These are phyloP conservation scores for Nowickia ferox DNA, from an alignment of 2,888 invertebrate genomes.

Conservation along the genomic window DNA sequence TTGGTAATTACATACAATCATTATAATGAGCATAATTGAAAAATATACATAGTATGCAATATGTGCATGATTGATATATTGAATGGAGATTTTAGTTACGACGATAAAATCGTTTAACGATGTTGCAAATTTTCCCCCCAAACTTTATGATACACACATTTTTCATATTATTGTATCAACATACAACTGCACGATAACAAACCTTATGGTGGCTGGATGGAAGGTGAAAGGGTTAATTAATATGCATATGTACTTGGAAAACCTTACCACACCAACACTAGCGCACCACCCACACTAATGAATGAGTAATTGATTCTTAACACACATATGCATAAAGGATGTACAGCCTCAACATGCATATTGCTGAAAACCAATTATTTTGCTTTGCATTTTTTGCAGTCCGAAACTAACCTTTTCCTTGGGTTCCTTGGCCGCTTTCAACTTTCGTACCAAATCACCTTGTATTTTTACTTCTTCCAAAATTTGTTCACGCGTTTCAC, in stretches of 20 bases:
- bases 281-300: slow-evolving; percentile 5
- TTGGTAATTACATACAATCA: too few species aligned
- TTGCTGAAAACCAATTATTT: background rate
- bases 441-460: slow-evolving; percentile 91
- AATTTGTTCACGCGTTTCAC: slow-evolving; percentile 84
- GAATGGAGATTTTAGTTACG: slow-evolving; percentile 52
- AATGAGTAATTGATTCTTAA: background rate
- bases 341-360: slow-evolving; percentile 25
- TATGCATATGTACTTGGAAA: slow-evolving; percentile 18
- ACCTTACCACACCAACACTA: slow-evolving; percentile 6
- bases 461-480: slow-evolving; percentile 88
- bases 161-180: slow-evolving; percentile 54
- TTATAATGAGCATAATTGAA: background rate
- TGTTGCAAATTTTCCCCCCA: slow-evolving; percentile 58
- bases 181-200: slow-evolving; percentile 59
- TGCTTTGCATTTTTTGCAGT: background rate
- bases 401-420: slow-evolving; percentile 87
- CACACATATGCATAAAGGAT: background rate
- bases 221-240: slow-evolving; percentile 56
- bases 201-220: slow-evolving; percentile 37
- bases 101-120: slow-evolving; percentile 67
- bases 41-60: background rate
- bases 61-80: background rate
- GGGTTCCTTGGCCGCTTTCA: slow-evolving; percentile 91
- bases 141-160: slow-evolving; percentile 72